A percentile compares a stretch with the other conserved stretches of the same genome.
Conservation (phyloP, 2,888 invertebrate genomes). For the Blera fallax region DNA sequence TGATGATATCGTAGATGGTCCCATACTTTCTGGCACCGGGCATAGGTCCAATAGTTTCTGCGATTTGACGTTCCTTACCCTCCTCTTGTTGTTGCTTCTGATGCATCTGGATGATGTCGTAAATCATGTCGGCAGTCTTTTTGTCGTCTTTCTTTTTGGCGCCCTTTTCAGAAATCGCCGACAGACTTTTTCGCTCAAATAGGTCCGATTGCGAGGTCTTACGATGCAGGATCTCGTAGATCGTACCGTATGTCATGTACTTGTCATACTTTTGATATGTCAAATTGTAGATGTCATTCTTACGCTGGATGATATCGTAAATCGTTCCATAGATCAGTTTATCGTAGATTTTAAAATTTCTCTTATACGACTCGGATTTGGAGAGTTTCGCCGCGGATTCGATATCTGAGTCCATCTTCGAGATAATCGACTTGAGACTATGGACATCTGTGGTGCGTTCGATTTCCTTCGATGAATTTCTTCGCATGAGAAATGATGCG, state of each 20-base stretch:
- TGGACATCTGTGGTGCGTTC: conserved; percentile 63
- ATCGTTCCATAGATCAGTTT: conserved; percentile 81
- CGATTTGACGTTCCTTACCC: neutral
- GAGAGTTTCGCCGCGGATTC: conserved; percentile 52
- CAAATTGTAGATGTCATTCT: conserved; percentile 80
- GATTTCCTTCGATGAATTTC: conserved; percentile 73
- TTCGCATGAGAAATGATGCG: conserved; percentile 77
- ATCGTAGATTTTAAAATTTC: conserved; percentile 81
- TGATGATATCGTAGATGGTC: conserved; percentile 81
- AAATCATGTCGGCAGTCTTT: conserved; percentile 79
- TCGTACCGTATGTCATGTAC: conserved; percentile 82
- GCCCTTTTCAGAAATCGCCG: conserved; percentile 79
- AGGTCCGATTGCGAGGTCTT: conserved; percentile 78
- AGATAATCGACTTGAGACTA: conserved; percentile 64
- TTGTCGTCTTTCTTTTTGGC: conserved; percentile 66
- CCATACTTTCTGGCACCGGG: conserved; percentile 76
- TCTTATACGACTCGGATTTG: conserved; percentile 76
- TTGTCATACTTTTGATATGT: conserved; percentile 81
- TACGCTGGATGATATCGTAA: conserved; percentile 81
- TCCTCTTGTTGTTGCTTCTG: conserved; percentile 54
- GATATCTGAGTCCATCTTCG: conserved; percentile 63
- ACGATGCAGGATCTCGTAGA: conserved; percentile 81
- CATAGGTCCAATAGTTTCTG: conserved; percentile 29
- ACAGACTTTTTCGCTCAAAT: conserved; percentile 80
- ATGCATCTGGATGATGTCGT: conserved; percentile 81